Base-by-base conservation (phyloP, 2,797 vertebrate species). In the Scolopax bukidnonensis region DNA sequence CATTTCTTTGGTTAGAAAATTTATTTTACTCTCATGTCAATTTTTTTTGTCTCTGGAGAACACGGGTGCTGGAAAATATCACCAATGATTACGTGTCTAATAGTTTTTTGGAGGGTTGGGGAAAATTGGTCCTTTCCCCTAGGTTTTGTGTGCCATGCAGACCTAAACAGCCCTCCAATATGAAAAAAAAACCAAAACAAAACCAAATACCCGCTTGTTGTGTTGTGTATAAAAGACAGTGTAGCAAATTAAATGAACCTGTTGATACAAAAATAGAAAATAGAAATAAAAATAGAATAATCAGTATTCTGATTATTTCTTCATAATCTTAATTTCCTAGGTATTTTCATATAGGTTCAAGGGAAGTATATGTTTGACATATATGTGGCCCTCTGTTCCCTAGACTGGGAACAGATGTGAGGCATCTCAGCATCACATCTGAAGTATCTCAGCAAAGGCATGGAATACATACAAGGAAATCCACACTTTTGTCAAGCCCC, bases 401-500 rank as follows among this genome's bases (percentile, higher is more conserved):
- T 38, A 27, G 51, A 4, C 36, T 50, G 51, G 23, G 33, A 77
- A 12, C 32, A 83, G 28, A 48, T 80, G 56, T 59, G 45, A 56
- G 32, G 6, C 17, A 33, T 30, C 41, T 43, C 38, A 40, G 38
- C 38, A 5, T 40, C 38, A 40, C 38, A 40, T 40, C 38, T 40
- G 38, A 33, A 41, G 3, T 20, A 15, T 59, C 20, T 78, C 54
- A 56, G 75, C 27, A 47, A 19, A 75, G 27, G 17, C 36, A 12
- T 5, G 24, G 25, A 71, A 40, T 12, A 19, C 12, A 4, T 23
- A 19, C 1, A 23, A 12, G 60, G 25, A 86, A 56, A 50, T 32
- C 19, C 48, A 11, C 0, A 0, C 64, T 76, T 76, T 38, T 41
- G 24, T 38, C 15, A n/a, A 33, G 36, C 32, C 16, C 3, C 20